These are phyloP conservation scores for Lasioglossum figueresi DNA, from an alignment of 2,888 invertebrate species.

Conservation along the genomic window DNA sequence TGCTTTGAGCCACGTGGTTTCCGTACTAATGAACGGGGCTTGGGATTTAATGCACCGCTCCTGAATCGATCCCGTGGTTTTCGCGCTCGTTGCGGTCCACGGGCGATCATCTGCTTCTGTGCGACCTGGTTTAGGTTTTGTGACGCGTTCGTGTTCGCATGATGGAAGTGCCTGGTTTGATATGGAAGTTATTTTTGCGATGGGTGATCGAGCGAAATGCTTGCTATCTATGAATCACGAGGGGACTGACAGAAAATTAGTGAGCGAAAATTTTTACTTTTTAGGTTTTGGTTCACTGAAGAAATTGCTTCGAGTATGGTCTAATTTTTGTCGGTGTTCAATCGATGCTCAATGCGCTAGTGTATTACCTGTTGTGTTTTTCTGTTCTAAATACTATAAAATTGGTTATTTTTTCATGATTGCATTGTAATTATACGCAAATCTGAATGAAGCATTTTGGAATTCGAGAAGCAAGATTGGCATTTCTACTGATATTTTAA, in stretches of 20 bases:
- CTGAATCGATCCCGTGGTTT: slow-evolving; percentile 12
- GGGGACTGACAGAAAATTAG: not conserved
- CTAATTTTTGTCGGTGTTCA: not conserved
- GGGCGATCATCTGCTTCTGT: not conserved
- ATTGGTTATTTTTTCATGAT: not conserved
- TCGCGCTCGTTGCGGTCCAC: slow-evolving; percentile 1
- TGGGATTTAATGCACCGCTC: not conserved
- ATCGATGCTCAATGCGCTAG: not conserved
- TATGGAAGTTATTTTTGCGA: not conserved
- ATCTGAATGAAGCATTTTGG: not conserved
- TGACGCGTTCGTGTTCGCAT: not conserved
- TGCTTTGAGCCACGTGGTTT: slow-evolving; percentile 16
- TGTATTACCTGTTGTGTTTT: not conserved
- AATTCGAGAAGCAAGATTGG: not conserved
- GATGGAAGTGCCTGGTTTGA: not conserved
- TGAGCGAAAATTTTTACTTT: not conserved
- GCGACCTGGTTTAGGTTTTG: slow-evolving; percentile 1
- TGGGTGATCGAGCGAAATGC: not conserved
- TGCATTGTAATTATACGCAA: not conserved
- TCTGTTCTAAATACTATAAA: not conserved
- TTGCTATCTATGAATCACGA: not conserved
- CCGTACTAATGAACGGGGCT: slow-evolving; percentile 2
- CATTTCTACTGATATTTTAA: not conserved
- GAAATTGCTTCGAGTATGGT: not conserved
- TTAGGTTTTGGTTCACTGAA: not conserved